phyloP scores from a whole-genome alignment of 2,113 vertebrate genomes.

The Agapornis roseicollis region DNA sequence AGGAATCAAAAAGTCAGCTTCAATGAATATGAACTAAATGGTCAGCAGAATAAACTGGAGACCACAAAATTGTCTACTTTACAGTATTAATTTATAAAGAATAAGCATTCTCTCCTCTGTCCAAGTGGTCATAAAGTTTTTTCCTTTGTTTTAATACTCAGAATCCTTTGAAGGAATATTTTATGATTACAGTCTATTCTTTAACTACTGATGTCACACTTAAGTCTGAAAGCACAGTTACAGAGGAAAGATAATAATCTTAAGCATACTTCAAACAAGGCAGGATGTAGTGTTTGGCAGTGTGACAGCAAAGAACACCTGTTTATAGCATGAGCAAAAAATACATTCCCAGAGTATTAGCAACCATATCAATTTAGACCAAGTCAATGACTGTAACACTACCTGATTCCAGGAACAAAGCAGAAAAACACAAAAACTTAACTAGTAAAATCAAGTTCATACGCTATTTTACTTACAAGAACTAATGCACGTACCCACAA shows the following conservation, averaged over 20 bases:
- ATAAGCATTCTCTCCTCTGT: background rate
- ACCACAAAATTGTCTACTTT: background rate
- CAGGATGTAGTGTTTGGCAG: background rate
- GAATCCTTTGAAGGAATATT: background rate
- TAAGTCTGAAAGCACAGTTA: background rate
- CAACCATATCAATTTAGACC: background rate
- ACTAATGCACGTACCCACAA: background rate
- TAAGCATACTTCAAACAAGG: background rate
- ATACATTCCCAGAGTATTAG: background rate
- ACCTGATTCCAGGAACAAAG: background rate
- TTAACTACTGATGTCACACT: background rate
- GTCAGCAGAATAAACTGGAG: background rate
- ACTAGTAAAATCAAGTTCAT: background rate
- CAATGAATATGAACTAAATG: background rate
- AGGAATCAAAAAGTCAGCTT: background rate
- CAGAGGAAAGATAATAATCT: background rate
- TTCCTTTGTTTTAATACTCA: background rate
- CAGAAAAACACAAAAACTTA: background rate
- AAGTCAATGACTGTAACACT: background rate
- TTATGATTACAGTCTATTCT: background rate
- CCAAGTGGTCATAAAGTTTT: background rate
- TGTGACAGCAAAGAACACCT: fast-evolving
- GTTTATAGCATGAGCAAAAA: background rate
- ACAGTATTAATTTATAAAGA: background rate
- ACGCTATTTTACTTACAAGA: background rate